Evolutionary conservation across 2,113 vertebrate species (phyloP).

Genomic region (Podarcis cretensis): DNA sequence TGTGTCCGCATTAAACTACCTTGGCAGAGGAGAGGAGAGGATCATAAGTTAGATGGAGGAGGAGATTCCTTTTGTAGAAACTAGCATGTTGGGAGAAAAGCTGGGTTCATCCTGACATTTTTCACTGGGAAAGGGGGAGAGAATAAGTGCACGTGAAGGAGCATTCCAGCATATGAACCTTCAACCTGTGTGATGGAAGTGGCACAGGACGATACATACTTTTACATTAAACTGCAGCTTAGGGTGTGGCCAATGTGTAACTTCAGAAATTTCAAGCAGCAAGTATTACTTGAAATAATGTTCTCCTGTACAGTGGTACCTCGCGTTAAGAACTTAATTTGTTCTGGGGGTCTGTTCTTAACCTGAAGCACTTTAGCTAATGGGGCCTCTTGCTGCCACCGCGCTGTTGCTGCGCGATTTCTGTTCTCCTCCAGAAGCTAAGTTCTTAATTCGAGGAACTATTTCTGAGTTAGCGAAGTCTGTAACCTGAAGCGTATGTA

Average conservation of each 20-base stretch:
- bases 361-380: too few species aligned
- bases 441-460: too few species aligned
- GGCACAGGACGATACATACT: too few species aligned
- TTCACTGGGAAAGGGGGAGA: neutral
- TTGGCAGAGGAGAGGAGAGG: neutral
- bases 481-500: too few species aligned
- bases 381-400: too few species aligned
- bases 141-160: neutral
- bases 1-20: neutral
- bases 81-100: neutral
- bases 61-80: neutral
- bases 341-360: too few species aligned
- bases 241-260: neutral
- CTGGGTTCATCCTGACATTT: neutral
- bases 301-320: neutral
- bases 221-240: neutral
- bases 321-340: too few species aligned
- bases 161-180: neutral
- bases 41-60: neutral
- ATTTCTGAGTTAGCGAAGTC: too few species aligned
- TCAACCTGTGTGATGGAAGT: neutral
- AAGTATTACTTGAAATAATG: too few species aligned
- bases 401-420: too few species aligned
- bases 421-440: too few species aligned
- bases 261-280: neutral